phyloP scores from a whole-genome alignment of 92 coral and sea anemone species.

The Micromussa lordhowensis region DNA sequence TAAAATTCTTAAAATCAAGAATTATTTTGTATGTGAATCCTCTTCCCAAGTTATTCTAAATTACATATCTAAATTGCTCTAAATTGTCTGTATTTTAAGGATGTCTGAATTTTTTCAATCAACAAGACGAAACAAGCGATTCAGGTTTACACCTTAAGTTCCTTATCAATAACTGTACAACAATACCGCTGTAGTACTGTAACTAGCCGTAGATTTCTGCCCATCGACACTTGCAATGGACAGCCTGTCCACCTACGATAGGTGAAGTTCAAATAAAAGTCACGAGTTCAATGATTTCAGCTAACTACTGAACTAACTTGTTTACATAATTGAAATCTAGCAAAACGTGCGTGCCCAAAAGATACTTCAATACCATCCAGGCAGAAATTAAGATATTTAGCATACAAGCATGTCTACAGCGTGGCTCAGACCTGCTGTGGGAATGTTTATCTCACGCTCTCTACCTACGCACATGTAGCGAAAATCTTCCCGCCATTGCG shows the following conservation, averaged over 20 bases:
- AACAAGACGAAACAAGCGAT: not conserved
- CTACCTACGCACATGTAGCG: slow-evolving; percentile 4
- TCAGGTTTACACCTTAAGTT: not conserved
- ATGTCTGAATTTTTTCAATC: too few species aligned
- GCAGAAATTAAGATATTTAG: not conserved
- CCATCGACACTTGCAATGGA: not conserved
- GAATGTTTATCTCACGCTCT: not conserved
- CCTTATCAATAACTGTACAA: not conserved
- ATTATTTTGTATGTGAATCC: too few species aligned
- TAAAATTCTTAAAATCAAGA: not conserved
- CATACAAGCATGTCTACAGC: not conserved
- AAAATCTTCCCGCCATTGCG: not conserved
- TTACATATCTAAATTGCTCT: too few species aligned
- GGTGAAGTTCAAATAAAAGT: not conserved
- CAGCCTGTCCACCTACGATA: too few species aligned
- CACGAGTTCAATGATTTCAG: not conserved
- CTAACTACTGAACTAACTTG: not conserved
- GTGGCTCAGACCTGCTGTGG: slow-evolving; percentile 15
- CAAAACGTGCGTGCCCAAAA: not conserved
- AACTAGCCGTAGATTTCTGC: not conserved
- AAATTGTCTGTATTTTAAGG: too few species aligned
- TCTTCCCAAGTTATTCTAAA: too few species aligned
- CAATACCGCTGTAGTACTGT: not conserved
- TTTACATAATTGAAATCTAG: not conserved
- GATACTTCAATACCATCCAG: not conserved